Conservation (phyloP, 2,888 invertebrate species). For the Cordilura impudica region DNA sequence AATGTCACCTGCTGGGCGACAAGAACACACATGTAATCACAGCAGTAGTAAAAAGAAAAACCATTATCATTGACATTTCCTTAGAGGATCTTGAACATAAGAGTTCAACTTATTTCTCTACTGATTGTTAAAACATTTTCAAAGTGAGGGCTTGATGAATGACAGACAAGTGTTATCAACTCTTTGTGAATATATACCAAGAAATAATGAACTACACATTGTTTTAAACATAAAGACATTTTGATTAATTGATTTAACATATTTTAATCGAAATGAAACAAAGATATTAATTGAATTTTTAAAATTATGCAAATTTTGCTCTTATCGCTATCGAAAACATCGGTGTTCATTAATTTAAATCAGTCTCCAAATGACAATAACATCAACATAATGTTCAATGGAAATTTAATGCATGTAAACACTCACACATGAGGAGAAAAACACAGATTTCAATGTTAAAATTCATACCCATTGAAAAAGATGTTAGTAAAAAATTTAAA, state of each 20-base stretch:
- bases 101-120: not conserved
- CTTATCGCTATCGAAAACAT: constrained; percentile 39
- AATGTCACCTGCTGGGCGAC: constrained; percentile 62
- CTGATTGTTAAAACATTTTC: constrained; percentile 3
- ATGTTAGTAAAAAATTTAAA: too few species aligned
- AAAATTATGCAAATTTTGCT: constrained; percentile 31
- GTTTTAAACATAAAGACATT: constrained; percentile 35
- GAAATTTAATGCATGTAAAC: constrained; percentile 9
- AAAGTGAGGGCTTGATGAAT: constrained; percentile 46
- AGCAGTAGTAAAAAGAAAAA: not conserved
- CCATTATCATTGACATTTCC: constrained; percentile 18
- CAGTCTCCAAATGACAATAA: constrained; percentile 56
- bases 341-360: constrained; percentile 57
- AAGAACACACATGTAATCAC: constrained; percentile 57
- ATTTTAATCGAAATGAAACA: constrained; percentile 1
- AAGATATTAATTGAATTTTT: constrained; percentile 46
- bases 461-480: not conserved
- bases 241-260: constrained; percentile 41
- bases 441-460: not conserved
- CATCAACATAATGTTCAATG: constrained; percentile 33
- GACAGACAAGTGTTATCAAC: constrained; percentile 33
- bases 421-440: too few species aligned
- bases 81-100: not conserved
- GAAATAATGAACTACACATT: not conserved
- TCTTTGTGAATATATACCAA: not conserved